phyloP scores from a whole-genome alignment of 1,140 invertebrate genomes.

The Coelopa frigida region DNA sequence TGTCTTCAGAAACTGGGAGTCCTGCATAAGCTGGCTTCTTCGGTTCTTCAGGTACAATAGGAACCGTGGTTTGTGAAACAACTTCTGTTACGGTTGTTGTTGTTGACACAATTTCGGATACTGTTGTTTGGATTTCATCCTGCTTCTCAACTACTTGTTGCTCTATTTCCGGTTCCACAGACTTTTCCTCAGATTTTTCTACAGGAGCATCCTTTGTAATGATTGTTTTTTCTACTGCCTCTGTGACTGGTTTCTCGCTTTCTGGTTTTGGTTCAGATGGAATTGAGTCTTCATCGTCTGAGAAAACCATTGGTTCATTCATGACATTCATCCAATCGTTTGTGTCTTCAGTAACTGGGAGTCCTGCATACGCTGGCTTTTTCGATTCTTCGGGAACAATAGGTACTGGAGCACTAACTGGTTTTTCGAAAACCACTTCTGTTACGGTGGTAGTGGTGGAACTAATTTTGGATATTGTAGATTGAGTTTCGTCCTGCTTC shows the following conservation, averaged over 20 bases:
- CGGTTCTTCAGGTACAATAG: background rate
- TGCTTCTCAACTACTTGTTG: background rate
- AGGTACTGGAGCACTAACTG: background rate
- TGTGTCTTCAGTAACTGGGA: conserved; percentile 45
- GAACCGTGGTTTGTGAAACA: background rate
- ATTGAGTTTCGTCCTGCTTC: background rate
- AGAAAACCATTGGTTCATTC: conserved; percentile 46
- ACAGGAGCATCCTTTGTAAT: background rate
- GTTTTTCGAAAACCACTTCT: background rate
- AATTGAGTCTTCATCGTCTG: conserved; percentile 41
- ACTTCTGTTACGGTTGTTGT: conserved; percentile 6
- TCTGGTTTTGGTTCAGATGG: conserved; percentile 1
- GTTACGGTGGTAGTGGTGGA: too few relatives aligned
- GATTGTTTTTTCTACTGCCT: background rate
- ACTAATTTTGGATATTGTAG: background rate
- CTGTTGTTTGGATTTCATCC: background rate
- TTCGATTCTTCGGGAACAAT: conserved; percentile 5
- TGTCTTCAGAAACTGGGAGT: conserved; percentile 46
- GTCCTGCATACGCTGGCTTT: conserved; percentile 35
- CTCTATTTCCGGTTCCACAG: conserved; percentile 2
- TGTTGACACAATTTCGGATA: background rate
- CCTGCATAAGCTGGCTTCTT: conserved; percentile 41
- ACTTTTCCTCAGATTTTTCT: conserved; percentile 6
- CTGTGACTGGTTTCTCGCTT: background rate
- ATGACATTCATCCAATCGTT: conserved; percentile 49